These are phyloP conservation scores for Drosophila bocki DNA, from an alignment of 1,140 invertebrate species.

Conservation along the genomic window DNA sequence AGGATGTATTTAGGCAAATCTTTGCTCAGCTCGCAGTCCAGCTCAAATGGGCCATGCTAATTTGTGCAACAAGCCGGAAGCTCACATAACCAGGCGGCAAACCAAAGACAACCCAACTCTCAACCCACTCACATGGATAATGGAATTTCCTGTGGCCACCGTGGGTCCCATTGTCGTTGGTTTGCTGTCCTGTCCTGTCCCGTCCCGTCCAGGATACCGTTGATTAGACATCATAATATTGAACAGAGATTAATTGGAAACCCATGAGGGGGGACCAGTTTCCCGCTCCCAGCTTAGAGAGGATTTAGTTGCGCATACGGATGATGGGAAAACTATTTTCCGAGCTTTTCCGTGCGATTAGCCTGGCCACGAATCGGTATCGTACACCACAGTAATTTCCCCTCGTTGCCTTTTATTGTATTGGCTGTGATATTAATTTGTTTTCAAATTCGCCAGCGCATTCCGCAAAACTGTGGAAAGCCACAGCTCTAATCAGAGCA, in stretches of 20 bases:
- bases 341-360: constrained; percentile 37
- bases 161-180: constrained; percentile 32
- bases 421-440: constrained; percentile 33
- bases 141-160: constrained; percentile 40
- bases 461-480: constrained; percentile 36
- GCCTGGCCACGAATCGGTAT: constrained; percentile 15
- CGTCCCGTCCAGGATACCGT: constrained; percentile 19
- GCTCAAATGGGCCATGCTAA: constrained; percentile 70
- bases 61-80: constrained; percentile 77
- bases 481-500: constrained; percentile 45
- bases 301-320: constrained; percentile 14
- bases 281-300: not conserved
- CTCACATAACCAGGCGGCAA: constrained; percentile 47
- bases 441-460: constrained; percentile 39
- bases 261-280: constrained; percentile 1
- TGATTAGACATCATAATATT: constrained; percentile 64
- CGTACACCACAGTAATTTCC: constrained; percentile 21
- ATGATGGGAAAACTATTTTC: constrained; percentile 23
- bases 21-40: constrained; percentile 47
- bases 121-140: constrained; percentile 28
- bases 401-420: constrained; percentile 11
- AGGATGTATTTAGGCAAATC: constrained; percentile 62
- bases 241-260: constrained; percentile 57
- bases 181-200: constrained; percentile 17
- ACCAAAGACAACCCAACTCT: constrained; percentile 7